phyloP scores from a whole-genome alignment of 2,797 vertebrate species.

The Amniataba percoides region DNA sequence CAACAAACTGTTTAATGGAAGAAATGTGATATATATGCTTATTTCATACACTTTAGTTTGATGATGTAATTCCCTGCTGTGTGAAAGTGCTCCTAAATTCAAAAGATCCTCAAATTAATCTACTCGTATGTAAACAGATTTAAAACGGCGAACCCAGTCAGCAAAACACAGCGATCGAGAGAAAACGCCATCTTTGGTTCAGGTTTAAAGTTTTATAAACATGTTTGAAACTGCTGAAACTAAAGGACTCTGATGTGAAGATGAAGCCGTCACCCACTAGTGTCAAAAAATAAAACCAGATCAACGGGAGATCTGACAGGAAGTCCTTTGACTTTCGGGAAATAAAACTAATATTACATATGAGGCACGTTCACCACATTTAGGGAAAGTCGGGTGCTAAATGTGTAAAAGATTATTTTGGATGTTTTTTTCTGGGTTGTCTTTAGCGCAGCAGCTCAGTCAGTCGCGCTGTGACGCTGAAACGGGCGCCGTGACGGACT shows the following conservation, averaged over 20 bases:
- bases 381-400: neutral
- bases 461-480: conserved; percentile 13
- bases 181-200: conserved; percentile 14
- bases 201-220: conserved; percentile 3
- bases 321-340: neutral
- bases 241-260: neutral
- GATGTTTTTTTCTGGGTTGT: neutral
- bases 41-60: neutral
- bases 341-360: neutral
- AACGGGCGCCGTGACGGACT: neutral
- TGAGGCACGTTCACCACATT: neutral
- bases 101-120: neutral
- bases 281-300: neutral
- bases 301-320: neutral
- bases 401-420: neutral
- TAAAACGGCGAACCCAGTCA: neutral
- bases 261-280: neutral
- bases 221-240: neutral
- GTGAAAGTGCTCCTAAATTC: neutral
- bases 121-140: neutral
- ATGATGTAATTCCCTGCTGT: neutral
- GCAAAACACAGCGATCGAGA: neutral
- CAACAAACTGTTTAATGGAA: neutral
- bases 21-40: neutral
- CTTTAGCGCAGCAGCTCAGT: neutral